Evolutionary conservation across 2,113 vertebrate species (phyloP).

Genomic region (Callopanchax toddi): DNA sequence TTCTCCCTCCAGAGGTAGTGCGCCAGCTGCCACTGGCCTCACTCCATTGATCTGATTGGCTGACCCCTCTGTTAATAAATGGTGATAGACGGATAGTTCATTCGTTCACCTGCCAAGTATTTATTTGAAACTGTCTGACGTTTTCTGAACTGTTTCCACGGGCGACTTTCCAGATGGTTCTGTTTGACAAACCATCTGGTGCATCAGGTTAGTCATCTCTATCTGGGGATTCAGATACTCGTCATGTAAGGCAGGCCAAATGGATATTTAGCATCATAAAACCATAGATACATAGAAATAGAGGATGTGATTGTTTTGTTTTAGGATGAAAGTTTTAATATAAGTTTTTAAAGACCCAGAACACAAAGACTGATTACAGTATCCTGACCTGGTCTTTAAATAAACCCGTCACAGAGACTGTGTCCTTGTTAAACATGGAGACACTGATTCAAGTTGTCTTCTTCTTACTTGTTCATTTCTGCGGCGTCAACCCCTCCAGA

Average conservation of each 20-base stretch:
- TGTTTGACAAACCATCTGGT: conserved; percentile 1
- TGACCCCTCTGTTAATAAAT: not conserved
- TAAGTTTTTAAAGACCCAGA: not conserved
- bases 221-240: not conserved
- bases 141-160: not conserved
- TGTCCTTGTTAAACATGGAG: conserved; percentile 17
- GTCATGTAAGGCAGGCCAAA: not conserved
- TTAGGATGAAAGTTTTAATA: not conserved
- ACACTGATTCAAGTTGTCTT: conserved; percentile 2
- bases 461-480: conserved; percentile 3
- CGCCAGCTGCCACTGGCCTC: not conserved
- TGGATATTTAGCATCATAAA: not conserved
- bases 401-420: conserved; percentile 8
- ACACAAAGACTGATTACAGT: not conserved
- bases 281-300: not conserved
- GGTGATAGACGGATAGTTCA: not conserved
- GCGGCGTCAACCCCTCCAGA: conserved; percentile 43
- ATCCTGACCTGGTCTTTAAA: not conserved
- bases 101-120: not conserved
- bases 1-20: not conserved
- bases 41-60: not conserved
- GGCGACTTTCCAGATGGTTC: not conserved
- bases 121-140: not conserved
- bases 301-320: not conserved
- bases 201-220: not conserved